Evolutionary conservation across 2,797 vertebrate genomes (phyloP), one percentile per base, ranked within the genome.

Genomic region (Microctenopoma stevenorrisi): DNA sequence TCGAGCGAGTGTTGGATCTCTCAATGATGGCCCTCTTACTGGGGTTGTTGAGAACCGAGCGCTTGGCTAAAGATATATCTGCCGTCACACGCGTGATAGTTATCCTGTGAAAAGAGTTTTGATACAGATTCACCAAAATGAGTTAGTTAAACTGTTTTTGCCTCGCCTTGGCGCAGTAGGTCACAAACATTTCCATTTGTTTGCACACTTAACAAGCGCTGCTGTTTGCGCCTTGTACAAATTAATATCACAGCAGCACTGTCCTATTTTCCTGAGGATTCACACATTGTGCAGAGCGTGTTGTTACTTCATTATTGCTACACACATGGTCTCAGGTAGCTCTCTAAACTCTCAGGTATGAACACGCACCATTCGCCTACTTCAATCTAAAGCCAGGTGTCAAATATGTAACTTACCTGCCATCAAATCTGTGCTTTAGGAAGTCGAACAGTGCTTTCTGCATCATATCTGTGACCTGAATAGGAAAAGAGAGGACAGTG

Each of bases 391-490:
- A 33, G 7, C 6, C 33, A 35, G 7, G 30, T 33, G 30, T 33
- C 30, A 33, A 33, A 33, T 33, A 33, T 33, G 30, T 33, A 33
- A 33, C 4, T 33, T 7, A 99, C 98, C 98, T 98, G 94, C 98
- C 98, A 83, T 99, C 98, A 94, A 99, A 99, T 92, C 97, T 96
- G 95, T 99, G 98, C 93, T 99, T 99, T 89, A 99, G 95, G 95
- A 98, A 99, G 94, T 99, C 97, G 90, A 99, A 99, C 80, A 99
- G 95, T 65, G 98, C 98, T 95, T 99, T 99, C 94, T 99, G 98
- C 98, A 99, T 99, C 98, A 99, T 99, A 94, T 99, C 98, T 84
- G 98, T 99, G 71, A 99, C 98, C 98, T 99, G 95, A 47, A 74
- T 50, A 86, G 82, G 90, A 25, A 5, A 49, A 48, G 6, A 51